Conservation (phyloP, 64 coral and sea anemone genomes). For the Dendronephthya gigantea region DNA sequence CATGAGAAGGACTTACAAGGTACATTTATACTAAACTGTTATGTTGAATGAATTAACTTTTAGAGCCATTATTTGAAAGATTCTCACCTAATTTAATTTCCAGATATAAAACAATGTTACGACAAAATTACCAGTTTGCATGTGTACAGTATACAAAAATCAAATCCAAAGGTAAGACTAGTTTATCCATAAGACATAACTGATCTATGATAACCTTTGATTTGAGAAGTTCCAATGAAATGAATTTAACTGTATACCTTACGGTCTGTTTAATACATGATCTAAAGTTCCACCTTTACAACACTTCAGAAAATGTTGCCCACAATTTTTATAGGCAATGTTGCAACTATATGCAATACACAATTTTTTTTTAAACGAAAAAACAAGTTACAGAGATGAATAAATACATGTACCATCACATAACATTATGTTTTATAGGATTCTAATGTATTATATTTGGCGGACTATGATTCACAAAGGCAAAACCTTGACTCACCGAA, state of each 20-base stretch:
- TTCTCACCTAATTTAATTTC: background rate
- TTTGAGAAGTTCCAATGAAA: too few species aligned
- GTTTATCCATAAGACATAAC: background rate
- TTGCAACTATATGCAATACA: too few species aligned
- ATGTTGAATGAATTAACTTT: too few species aligned
- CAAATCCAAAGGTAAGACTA: background rate
- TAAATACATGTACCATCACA: background rate
- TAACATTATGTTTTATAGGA: background rate
- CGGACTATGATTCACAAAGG: background rate
- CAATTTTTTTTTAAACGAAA: too few species aligned
- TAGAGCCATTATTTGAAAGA: too few species aligned
- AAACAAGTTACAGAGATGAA: background rate
- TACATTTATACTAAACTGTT: too few species aligned
- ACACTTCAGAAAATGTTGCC: too few species aligned
- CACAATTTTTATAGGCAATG: too few species aligned
- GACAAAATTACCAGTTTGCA: background rate
- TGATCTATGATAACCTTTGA: background rate
- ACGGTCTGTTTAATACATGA: too few species aligned
- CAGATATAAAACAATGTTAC: constrained; percentile 4
- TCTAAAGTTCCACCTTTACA: too few species aligned
- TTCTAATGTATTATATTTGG: background rate
- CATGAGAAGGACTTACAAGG: background rate
- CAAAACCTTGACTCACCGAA: background rate
- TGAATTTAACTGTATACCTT: too few species aligned
- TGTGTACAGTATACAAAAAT: constrained; percentile 1